Base-by-base conservation (phyloP, 2,797 vertebrate species). In the Rhinoraja longicauda region DNA sequence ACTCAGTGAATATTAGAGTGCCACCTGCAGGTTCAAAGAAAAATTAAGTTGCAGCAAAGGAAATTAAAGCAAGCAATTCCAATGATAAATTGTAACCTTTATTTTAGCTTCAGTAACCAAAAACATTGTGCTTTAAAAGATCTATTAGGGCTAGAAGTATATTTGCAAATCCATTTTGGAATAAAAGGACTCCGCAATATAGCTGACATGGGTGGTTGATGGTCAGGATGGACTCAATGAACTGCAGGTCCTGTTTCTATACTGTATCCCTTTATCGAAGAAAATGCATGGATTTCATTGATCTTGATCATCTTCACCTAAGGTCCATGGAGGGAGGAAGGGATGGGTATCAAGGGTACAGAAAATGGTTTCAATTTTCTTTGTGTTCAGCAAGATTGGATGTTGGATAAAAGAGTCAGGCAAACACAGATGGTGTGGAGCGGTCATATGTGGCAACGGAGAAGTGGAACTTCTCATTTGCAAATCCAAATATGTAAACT, bases 21-120 rank as follows among this genome's bases (percentile, higher is more conserved):
- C 90, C 90, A 92, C 29, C 90, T 92, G 21, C 70, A 92, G 90
- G 70, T 92, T 73, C 36, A 45, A 72, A 75, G 21, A 29, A 24
- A 73, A 21, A 70, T 90, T 73, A 4, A 2, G n/a, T 67, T 62
- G 7, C 64, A 64, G 15, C 17, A n/a, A 84, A 29, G 26, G 45
- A 0, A 84, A 59, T 84, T 59, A 64, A 62, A 32, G 5, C n/a
- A 88, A 36, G 15, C n/a, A 88, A 19, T 67, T 67, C n/a, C 84
- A 36, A 12, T 67, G 59, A 67, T n/a, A 88, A 36, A 67, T 36
- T 64, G 8, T 32, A 19, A 36, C 15, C 59, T 64, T 86, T 32
- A 13, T 64, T 82, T 88, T 36, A 64, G 15, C 32, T 62, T 86
- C 57, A n/a, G 4, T 17, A 29, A 59, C 12, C 17, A 15, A 86